These are phyloP conservation scores for Stenodema calcarata DNA, from an alignment of 2,888 invertebrate species.

Conservation along the genomic window DNA sequence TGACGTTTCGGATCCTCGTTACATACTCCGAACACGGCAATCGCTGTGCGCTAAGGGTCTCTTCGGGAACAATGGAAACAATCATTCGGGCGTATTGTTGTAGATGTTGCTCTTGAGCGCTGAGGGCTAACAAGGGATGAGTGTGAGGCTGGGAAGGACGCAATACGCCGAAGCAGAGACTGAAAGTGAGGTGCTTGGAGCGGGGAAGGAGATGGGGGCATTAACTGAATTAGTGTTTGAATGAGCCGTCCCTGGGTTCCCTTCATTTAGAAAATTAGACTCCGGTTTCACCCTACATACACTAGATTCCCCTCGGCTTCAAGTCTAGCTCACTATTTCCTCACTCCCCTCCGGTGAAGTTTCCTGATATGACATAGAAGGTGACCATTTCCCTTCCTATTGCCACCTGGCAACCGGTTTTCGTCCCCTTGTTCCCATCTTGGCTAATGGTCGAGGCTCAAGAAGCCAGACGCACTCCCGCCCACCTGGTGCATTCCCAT, in stretches of 20 bases:
- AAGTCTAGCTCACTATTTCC: neutral
- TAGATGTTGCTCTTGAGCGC: neutral
- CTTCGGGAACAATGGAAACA: neutral
- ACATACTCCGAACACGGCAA: neutral
- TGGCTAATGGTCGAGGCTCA: constrained; percentile 14
- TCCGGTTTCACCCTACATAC: constrained; percentile 1
- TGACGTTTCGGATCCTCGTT: neutral
- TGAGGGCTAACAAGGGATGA: constrained; percentile 7
- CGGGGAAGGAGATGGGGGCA: constrained; percentile 9
- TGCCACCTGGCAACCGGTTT: constrained; percentile 15
- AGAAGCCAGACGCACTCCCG: neutral
- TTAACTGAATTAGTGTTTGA: constrained; percentile 44
- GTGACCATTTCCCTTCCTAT: constrained; percentile 20
- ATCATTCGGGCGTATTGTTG: neutral
- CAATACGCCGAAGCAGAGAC: neutral
- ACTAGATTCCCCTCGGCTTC: neutral
- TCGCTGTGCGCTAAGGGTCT: neutral
- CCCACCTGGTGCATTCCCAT: constrained; percentile 36
- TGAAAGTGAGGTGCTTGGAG: neutral
- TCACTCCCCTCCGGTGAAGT: neutral
- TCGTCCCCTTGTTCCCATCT: neutral
- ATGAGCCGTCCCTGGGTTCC: constrained; percentile 39
- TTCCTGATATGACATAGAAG: constrained; percentile 13
- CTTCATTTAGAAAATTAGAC: constrained; percentile 49
- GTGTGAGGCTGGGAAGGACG: neutral